phyloP scores from a whole-genome alignment of 2,888 invertebrate species.

The Plagodis pulveraria region DNA sequence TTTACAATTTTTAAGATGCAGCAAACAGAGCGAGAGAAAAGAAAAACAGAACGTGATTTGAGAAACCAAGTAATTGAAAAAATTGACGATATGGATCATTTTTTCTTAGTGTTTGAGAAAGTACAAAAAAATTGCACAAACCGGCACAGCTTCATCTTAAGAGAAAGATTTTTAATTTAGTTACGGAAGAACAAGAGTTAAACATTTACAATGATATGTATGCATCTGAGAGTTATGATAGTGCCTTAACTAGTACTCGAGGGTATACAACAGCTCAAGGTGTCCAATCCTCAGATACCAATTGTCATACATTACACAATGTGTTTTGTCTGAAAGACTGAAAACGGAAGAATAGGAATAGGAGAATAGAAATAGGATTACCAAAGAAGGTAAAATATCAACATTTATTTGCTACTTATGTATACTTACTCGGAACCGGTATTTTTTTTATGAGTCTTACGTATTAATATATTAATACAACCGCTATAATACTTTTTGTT shows the following conservation, averaged over 20 bases:
- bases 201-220: slow-evolving; percentile 25
- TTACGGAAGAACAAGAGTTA: slow-evolving; percentile 25
- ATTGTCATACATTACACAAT: no score
- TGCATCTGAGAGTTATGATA: slow-evolving; percentile 26
- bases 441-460: no score
- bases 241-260: slow-evolving; percentile 26
- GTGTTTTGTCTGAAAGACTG: no score
- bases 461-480: no score
- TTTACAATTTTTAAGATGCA: no score
- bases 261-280: slow-evolving; percentile 27
- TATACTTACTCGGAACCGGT: no score
- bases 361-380: no score
- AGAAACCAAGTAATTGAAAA: slow-evolving; percentile 25
- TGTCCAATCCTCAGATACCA: slow-evolving; percentile 8
- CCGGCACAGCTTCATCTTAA: slow-evolving; percentile 20
- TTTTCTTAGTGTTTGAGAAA: no score
- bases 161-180: slow-evolving; percentile 26
- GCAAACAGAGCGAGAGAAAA: slow-evolving; percentile 19
- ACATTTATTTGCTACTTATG: no score
- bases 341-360: no score
- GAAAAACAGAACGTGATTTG: slow-evolving; percentile 28
- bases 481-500: no score
- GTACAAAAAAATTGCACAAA: slow-evolving; percentile 18
- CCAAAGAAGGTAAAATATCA: no score
- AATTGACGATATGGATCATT: slow-evolving; percentile 12